These are phyloP conservation scores for Sebastes diploproa DNA, from an alignment of 2,797 vertebrate species.

Conservation along the genomic window DNA sequence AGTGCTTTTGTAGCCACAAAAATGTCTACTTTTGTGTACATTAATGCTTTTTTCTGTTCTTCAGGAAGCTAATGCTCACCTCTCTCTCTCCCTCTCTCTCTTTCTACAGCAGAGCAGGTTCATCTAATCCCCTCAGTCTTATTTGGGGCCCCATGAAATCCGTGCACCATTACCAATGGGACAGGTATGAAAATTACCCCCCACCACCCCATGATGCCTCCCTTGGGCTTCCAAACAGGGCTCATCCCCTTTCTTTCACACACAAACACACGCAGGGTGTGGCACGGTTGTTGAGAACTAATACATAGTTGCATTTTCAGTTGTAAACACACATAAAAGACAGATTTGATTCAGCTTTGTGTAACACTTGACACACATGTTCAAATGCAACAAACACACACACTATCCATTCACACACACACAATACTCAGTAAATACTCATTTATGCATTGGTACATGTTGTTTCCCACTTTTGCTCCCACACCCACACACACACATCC, in stretches of 20 bases:
- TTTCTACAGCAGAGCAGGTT: constrained; percentile 19
- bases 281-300: not conserved
- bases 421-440: not conserved
- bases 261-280: not conserved
- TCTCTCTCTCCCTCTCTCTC: not conserved
- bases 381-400: not conserved
- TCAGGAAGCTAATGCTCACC: not conserved
- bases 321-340: not conserved
- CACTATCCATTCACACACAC: not conserved
- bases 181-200: constrained; percentile 79
- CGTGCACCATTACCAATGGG: constrained; percentile 63
- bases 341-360: not conserved
- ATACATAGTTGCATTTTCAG: not conserved
- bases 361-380: not conserved
- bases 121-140: constrained; percentile 59
- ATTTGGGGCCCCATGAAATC: constrained; percentile 66
- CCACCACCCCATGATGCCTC: constrained; percentile 18
- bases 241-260: constrained; percentile 26
- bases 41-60: not conserved
- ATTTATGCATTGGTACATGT: not conserved
- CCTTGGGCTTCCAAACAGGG: constrained; percentile 14
- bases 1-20: not conserved
- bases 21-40: not conserved
- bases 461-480: not conserved
- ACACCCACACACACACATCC: not conserved